Evolutionary conservation across 2,797 vertebrate genomes (phyloP).

Genomic region (Steatocranus sp.): DNA sequence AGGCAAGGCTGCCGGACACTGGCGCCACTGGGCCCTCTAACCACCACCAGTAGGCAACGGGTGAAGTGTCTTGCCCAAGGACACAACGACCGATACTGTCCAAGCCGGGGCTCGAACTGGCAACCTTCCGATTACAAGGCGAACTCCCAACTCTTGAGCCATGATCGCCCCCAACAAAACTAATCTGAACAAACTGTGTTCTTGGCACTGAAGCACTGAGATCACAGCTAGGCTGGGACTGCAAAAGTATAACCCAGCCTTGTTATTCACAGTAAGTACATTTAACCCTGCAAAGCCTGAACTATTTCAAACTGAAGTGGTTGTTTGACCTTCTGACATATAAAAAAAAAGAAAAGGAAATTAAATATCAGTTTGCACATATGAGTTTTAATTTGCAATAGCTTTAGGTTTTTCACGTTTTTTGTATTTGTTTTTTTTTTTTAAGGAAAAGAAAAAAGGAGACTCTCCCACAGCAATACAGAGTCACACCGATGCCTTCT

Average conservation of each 20-base stretch:
- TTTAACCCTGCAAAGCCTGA: not conserved
- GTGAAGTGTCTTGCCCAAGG: too few relatives aligned
- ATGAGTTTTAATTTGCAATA: not conserved
- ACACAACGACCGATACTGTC: too few relatives aligned
- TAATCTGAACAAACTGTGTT: not conserved
- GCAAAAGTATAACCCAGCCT: not conserved
- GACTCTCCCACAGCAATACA: slow-evolving; percentile 36
- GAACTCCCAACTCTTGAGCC: too few relatives aligned
- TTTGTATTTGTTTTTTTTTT: not conserved
- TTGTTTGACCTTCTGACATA: not conserved
- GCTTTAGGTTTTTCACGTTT: not conserved
- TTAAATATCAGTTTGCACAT: not conserved
- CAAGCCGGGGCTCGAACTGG: too few relatives aligned
- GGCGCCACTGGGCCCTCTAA: too few relatives aligned
- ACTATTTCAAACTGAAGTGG: not conserved
- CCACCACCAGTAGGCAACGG: too few relatives aligned
- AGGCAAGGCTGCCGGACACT: too few relatives aligned
- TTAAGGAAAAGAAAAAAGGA: not conserved
- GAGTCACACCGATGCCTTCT: slow-evolving; percentile 39
- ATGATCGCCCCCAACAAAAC: too few relatives aligned
- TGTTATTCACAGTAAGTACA: not conserved
- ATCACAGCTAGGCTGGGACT: not conserved
- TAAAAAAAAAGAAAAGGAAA: not conserved
- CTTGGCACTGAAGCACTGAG: not conserved
- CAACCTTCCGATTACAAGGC: too few relatives aligned